These are phyloP conservation scores for Pristionchus japonicus DNA, from an alignment of 2,888 invertebrate genomes.

Conservation along the genomic window DNA sequence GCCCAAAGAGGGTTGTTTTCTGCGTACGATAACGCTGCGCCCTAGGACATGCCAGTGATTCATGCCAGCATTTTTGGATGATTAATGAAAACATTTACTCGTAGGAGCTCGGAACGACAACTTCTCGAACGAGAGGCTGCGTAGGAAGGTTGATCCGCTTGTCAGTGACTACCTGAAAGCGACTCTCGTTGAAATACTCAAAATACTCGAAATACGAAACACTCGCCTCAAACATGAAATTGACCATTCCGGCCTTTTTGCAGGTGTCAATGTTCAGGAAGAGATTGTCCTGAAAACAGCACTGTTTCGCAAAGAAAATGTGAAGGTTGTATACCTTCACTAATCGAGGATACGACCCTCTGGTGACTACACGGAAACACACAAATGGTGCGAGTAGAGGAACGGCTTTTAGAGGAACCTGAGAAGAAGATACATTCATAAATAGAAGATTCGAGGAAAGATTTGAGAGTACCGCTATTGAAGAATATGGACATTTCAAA, in stretches of 20 bases:
- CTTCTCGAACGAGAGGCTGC: constrained; percentile 84
- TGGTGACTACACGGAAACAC: constrained; percentile 92
- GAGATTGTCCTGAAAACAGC: constrained; percentile 69
- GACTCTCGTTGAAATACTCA: background rate
- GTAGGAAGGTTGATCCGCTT: constrained; percentile 78
- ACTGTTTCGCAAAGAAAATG: no score
- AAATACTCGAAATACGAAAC: background rate
- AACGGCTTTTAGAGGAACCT: constrained; percentile 82
- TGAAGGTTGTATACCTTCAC: constrained; percentile 82
- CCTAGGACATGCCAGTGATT: background rate
- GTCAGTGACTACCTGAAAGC: constrained; percentile 85
- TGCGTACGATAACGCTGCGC: background rate
- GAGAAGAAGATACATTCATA: no score
- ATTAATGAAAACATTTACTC: constrained; percentile 51
- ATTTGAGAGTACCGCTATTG: no score
- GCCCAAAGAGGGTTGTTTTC: background rate
- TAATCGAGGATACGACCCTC: constrained; percentile 92
- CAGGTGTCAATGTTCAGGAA: constrained; percentile 72
- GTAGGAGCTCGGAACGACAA: constrained; percentile 84
- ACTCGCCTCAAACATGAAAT: constrained; percentile 89
- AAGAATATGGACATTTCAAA: background rate
- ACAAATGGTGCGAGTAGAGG: constrained; percentile 93
- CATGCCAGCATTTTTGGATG: background rate
- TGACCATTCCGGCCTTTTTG: constrained; percentile 89
- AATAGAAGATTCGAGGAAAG: no score